Base-by-base conservation (phyloP, 2,888 invertebrate species). In the Strigamia maritima region DNA sequence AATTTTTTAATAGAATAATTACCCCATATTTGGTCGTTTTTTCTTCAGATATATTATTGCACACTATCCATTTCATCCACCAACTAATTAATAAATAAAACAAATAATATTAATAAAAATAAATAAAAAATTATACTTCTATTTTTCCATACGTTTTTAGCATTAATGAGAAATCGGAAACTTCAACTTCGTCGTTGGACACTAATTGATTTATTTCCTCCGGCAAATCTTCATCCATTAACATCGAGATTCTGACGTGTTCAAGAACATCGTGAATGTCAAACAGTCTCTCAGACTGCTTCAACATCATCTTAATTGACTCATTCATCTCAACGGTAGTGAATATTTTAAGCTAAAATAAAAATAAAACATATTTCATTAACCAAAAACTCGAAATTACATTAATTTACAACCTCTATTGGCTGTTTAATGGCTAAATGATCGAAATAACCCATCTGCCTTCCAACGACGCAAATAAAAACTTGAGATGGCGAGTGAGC, bases 371-470 rank as follows among this genome's bases (percentile, higher is more conserved):
- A 70, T 2, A 70, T n/a, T 28, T 26, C 2, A 3, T 26, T n/a
- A 54, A 54, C 2, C 1, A 2, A 28, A 26, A 16, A 70, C 24
- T 60, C 1, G 14, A n/a, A 16, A 26, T 14, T 26, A 26, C 6
- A 14, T 60, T 60, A 16, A 26, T 12, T 26, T 16, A 7, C 1
- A 26, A 70, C 70, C 28, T 70, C 70, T 26, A 70, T 70, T 4
- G 70, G 70, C 16, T n/a, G 70, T 70, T 28, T 70, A 28, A n/a
- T 70, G 12, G 70, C 70, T 28, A 28, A 70, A 70, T 70, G 70
- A 70, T 70, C 70, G 28, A 70, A 70, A 70, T 26, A 70, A 70
- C 28, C 70, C 26, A 16, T 70, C n/a, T 70, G 26, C n/a, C 70
- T 24, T 70, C 70, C 70, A 28, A 70, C 70, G 2, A 26, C 26